Evolutionary conservation across 2,113 vertebrate species (phyloP), one percentile per base, ranked within the genome.

Genomic region (Clarias macrocephalus): DNA sequence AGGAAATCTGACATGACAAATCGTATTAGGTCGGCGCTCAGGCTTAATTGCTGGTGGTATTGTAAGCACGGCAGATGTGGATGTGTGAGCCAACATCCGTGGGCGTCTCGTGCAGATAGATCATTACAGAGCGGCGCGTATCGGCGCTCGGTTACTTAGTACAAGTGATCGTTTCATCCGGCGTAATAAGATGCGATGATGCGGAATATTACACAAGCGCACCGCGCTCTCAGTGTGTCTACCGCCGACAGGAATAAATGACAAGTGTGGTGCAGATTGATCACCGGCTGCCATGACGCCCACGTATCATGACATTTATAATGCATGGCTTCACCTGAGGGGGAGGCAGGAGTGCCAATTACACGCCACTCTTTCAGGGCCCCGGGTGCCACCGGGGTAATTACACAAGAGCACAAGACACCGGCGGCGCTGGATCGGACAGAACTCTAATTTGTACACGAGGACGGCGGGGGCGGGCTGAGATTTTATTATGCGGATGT

Each of bases 241-340:
- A 66, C 73, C 37, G 68, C 54, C 73, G 25, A 73, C 73, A 82
- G 83, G 52, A 87, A 87, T 85, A 82, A 89, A 87, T 62, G 81
- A 84, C 81, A 62, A 63, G 56, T 79, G 82, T 57, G 3, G 37
- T 73, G 33, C 84, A 81, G 86, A 88, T 81, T 85, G 86, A 89
- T 91, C 88, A 56, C 70, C 48, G 59, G 83, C 83, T 85, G 79
- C 87, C 66, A 23, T 6, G 65, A 80, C 83, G 75, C 87, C 87
- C 81, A 90, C 87, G 37, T 66, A 87, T 87, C 82, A 68, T 88
- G 80, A 85, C 84, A 89, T 91, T 90, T 88, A 87, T 91, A 91
- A 90, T 87, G 83, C 82, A 84, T 83, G 59, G 83, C 80, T 90
- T 90, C 82, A 83, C 87, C 87, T 72, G 88, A 82, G 86, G 85